Percentiles rank a stretch among this genome's conserved stretches.
Evolutionary conservation across 2,113 vertebrate genomes (phyloP).

Genomic region (Gymnorhina tibicen): DNA sequence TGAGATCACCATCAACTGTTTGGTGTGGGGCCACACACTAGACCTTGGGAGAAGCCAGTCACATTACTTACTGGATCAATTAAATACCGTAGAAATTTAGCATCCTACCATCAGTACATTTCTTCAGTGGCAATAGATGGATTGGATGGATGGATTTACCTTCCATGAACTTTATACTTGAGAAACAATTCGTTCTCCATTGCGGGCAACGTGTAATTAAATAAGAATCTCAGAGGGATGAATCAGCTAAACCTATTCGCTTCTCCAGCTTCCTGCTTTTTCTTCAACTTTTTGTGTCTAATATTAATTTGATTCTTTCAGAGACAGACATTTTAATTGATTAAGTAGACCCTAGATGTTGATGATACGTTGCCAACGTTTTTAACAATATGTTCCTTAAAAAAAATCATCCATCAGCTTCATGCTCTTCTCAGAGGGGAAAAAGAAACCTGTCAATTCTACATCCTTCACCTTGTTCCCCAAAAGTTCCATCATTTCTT

Average conservation of each 20-base stretch:
- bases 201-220: not conserved
- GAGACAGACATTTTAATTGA: conserved; percentile 7
- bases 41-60: not conserved
- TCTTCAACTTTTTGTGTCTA: not conserved
- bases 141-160: not conserved
- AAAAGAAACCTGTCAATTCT: not conserved
- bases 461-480: not conserved
- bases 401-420: not conserved
- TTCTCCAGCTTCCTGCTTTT: not conserved
- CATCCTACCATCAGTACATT: not conserved
- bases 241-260: not conserved
- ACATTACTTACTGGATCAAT: not conserved
- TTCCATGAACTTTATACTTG: not conserved
- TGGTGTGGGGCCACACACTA: too few species aligned
- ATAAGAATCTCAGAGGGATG: not conserved
- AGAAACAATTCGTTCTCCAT: not conserved
- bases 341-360: not conserved
- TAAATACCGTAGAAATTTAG: not conserved
- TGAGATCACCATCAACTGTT: not conserved
- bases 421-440: not conserved
- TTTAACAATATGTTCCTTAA: not conserved
- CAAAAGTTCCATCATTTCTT: not conserved
- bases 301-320: not conserved
- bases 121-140: not conserved
- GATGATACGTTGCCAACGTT: not conserved